Evolutionary conservation across 1,140 invertebrate species (phyloP).

Genomic region (Drosophila pallidifrons): DNA sequence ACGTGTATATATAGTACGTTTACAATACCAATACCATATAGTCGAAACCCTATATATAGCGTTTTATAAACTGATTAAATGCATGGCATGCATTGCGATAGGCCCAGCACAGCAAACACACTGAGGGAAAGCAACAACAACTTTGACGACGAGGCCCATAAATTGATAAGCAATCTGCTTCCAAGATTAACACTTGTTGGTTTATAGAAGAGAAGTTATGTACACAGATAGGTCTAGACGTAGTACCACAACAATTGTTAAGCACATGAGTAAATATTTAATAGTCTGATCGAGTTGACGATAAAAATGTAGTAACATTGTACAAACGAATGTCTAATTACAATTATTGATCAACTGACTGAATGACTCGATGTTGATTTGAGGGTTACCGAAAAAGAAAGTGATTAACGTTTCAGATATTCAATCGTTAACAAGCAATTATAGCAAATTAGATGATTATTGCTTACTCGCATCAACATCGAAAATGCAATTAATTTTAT

Average conservation of each 20-base stretch:
- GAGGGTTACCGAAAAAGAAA: slow-evolving; percentile 2
- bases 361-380: slow-evolving; percentile 16
- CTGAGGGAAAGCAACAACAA: slow-evolving; percentile 25
- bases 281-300: slow-evolving; percentile 39
- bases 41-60: slow-evolving; percentile 32
- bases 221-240: slow-evolving; percentile 8
- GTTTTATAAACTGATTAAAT: slow-evolving; percentile 70
- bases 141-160: slow-evolving; percentile 46
- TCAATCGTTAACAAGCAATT: background rate
- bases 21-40: slow-evolving; percentile 2
- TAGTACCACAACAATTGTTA: slow-evolving; percentile 45
- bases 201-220: background rate
- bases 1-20: slow-evolving; percentile 5
- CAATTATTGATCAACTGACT: slow-evolving; percentile 21
- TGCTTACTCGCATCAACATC: background rate
- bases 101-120: slow-evolving; percentile 21
- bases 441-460: background rate
- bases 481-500: too few relatives aligned
- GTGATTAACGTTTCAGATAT: slow-evolving; percentile 30
- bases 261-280: slow-evolving; percentile 49
- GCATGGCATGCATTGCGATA: slow-evolving; percentile 55
- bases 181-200: slow-evolving; percentile 53
- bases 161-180: slow-evolving; percentile 75
- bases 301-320: slow-evolving; percentile 63
- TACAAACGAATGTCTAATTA: slow-evolving; percentile 28